These are phyloP conservation scores for Lasiurus borealis DNA, from an alignment of 2,113 vertebrate genomes.

Conservation along the genomic window DNA sequence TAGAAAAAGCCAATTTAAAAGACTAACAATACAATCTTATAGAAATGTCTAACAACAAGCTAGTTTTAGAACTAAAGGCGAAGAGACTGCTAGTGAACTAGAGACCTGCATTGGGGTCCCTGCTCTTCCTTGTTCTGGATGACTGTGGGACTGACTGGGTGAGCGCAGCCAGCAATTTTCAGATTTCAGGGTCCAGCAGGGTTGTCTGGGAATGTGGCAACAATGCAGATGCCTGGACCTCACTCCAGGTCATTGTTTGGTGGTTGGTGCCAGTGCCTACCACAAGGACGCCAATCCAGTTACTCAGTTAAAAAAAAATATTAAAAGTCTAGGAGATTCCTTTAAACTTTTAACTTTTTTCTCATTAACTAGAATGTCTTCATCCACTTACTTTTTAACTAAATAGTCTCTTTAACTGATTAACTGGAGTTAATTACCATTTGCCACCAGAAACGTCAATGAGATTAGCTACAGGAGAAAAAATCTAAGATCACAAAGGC, in stretches of 20 bases:
- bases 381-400: slow-evolving; percentile 44
- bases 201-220: background rate
- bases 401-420: slow-evolving; percentile 57
- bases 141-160: too few relatives aligned
- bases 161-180: background rate
- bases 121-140: background rate
- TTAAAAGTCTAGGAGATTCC: slow-evolving; percentile 18
- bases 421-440: slow-evolving; percentile 48
- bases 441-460: background rate
- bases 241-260: background rate
- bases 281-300: fast-evolving
- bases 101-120: background rate
- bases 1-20: background rate
- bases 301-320: background rate
- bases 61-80: background rate
- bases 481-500: background rate
- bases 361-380: slow-evolving; percentile 55
- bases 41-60: background rate
- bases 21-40: background rate
- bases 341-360: slow-evolving; percentile 53
- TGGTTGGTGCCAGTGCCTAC: background rate
- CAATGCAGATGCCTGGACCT: fast-evolving
- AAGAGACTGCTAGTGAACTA: background rate
- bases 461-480: background rate
- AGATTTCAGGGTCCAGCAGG: background rate